Conservation (phyloP, 92 coral and sea anemone genomes). For the Bergia puertoricense region DNA sequence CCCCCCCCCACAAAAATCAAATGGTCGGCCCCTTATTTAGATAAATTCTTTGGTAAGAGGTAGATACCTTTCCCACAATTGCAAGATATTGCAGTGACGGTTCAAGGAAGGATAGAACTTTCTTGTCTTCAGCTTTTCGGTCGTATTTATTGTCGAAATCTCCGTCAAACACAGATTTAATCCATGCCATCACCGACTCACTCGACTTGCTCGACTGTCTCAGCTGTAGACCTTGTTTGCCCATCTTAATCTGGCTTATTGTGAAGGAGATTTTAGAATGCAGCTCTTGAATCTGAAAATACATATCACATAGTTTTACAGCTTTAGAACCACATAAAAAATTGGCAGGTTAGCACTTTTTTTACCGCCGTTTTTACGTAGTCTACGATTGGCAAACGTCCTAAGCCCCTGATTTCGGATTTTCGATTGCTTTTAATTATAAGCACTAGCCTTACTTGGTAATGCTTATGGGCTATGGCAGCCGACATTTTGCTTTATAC, state of each 20-base stretch:
- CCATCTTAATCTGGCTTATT: slow-evolving; percentile 41
- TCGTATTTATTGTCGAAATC: slow-evolving; percentile 53
- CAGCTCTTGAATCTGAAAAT: slow-evolving; percentile 57
- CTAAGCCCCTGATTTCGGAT: too few relatives aligned
- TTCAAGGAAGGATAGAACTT: slow-evolving; percentile 64
- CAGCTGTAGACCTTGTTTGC: slow-evolving; percentile 29
- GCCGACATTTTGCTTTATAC: too few relatives aligned
- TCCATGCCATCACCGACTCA: slow-evolving; percentile 54
- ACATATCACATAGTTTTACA: neutral
- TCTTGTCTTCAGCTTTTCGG: slow-evolving; percentile 59
- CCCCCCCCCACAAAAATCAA: too few relatives aligned
- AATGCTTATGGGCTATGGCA: too few relatives aligned
- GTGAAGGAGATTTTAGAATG: slow-evolving; percentile 56
- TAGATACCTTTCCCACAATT: slow-evolving; percentile 56
- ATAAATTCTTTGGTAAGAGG: too few relatives aligned
- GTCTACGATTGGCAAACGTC: too few relatives aligned
- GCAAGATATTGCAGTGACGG: slow-evolving; percentile 55
- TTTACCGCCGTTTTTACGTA: too few relatives aligned
- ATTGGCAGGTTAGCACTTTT: too few relatives aligned
- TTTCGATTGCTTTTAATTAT: too few relatives aligned
- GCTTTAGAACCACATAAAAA: too few relatives aligned
- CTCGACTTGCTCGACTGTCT: slow-evolving; percentile 5
- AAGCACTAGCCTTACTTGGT: too few relatives aligned
- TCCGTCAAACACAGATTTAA: slow-evolving; percentile 64
- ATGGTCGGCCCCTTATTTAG: too few relatives aligned